Base-by-base conservation (phyloP, 2,113 vertebrate species). In the Rhynchomys soricoides region DNA sequence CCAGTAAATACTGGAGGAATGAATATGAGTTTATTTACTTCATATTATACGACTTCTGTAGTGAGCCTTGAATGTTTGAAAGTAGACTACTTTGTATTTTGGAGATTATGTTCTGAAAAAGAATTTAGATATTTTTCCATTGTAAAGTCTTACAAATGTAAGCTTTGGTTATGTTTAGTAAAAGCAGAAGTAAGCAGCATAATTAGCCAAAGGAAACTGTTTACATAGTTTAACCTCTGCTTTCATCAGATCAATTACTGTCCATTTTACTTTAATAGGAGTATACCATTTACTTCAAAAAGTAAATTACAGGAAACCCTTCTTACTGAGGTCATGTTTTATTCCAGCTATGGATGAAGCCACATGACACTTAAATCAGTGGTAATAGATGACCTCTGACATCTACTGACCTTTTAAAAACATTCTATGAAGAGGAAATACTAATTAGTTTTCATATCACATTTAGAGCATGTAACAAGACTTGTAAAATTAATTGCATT, bases 341-440 rank as follows among this genome's bases (percentile, higher is more conserved):
- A 81, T 90, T 96, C n/a, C n/a, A 62, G n/a, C 62, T 57, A 50
- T 59, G 45, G 34, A 81, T 48, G 50, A 40, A 96, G 40, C 82
- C 34, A 57, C 43, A 68, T 50, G 86, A 26, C 10, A 68, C 48
- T 82, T 74, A 62, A 83, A 29, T 83, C n/a, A 74, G 66, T 92
- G 45, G 29, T 59, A 83, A 22, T 9, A 77, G 57, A n/a, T 75
- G 43, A 68, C 34, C 75, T 75, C 83, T 83, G 45, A 48, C 15
- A 82, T 77, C 50, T 94, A 50, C 21, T 68, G 11, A 83, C 73
- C n/a, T 66, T 82, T 89, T 70, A 45, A 52, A 85, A 88, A 78
- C 34, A 83, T 86, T 29, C 62, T 12, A 16, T 88, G 48, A 75
- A 91, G 29, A 77, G 89, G 83, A 48, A 68, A 68, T 37, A 68